A percentile compares a stretch with the other conserved stretches of the same genome.
Conservation (phyloP, 2,888 invertebrate species). For the Brassicogethes aeneus region DNA sequence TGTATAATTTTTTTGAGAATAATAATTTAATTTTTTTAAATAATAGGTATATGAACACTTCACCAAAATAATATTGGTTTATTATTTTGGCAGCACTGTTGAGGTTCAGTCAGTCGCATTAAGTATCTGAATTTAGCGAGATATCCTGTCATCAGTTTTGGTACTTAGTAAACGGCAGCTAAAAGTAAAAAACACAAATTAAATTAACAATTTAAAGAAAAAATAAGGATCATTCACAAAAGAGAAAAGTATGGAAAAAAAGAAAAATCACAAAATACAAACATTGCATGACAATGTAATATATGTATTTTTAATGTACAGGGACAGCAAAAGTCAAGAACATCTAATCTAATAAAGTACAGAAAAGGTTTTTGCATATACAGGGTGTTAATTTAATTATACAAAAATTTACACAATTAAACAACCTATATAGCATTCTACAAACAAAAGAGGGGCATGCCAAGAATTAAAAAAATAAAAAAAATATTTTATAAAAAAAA, state of each 20-base stretch:
- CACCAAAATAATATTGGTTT: conserved; percentile 15
- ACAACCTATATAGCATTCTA: too few species aligned
- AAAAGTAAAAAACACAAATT: conserved; percentile 19
- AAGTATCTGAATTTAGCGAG: conserved; percentile 9
- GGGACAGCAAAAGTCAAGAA: conserved; percentile 2
- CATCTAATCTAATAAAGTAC: not conserved
- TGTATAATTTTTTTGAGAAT: conserved; percentile 11
- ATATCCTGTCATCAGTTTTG: conserved; percentile 17
- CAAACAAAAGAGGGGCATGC: too few species aligned
- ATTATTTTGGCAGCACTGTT: conserved; percentile 19
- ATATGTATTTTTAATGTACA: not conserved
- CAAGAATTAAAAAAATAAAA: not conserved
- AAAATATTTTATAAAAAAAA: not conserved
- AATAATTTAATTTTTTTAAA: conserved; percentile 12
- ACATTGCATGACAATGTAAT: too few species aligned
- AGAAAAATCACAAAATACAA: too few species aligned
- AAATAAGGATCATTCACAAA: too few species aligned
- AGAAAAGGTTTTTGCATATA: not conserved
- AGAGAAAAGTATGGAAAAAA: too few species aligned
- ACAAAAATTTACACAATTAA: not conserved
- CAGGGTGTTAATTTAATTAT: not conserved
- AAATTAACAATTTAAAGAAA: too few species aligned
- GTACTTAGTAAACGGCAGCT: conserved; percentile 37
- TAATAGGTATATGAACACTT: conserved; percentile 27
- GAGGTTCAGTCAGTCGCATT: conserved; percentile 27